Conservation (phyloP, 30 jellyfish, hydroid and myxozoan genomes). For the Aurelia sp. region DNA sequence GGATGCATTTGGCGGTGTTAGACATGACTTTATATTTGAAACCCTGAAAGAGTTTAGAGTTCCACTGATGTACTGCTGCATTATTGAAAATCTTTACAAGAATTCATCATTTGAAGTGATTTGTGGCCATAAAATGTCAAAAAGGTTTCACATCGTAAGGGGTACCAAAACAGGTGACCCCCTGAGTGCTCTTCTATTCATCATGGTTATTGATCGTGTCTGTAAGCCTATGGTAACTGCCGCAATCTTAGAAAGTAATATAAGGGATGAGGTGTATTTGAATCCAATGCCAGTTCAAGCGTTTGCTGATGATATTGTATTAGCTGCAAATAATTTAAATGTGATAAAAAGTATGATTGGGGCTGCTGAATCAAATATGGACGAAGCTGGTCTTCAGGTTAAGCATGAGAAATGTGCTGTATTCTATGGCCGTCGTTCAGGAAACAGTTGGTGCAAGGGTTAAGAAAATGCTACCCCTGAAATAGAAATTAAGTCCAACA, state of each 20-base stretch:
- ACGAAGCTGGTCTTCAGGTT: constrained; percentile 26
- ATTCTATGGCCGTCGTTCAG: constrained; percentile 14
- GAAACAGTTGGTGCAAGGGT: too few relatives aligned
- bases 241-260: background rate
- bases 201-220: constrained; percentile 1
- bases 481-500: background rate
- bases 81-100: too few relatives aligned
- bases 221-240: constrained; percentile 16
- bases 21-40: too few relatives aligned
- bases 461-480: too few relatives aligned
- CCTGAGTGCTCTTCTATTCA: background rate
- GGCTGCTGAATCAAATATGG: background rate
- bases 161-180: constrained; percentile 31
- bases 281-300: constrained; percentile 24
- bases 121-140: background rate
- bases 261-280: background rate
- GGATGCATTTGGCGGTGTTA: too few relatives aligned
- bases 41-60: too few relatives aligned
- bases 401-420: constrained; percentile 30
- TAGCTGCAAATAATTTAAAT: background rate
- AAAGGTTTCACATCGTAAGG: constrained; percentile 6
- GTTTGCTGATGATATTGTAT: constrained; percentile 32
- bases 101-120: too few relatives aligned
- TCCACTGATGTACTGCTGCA: too few relatives aligned
- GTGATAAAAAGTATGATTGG: constrained; percentile 23